These are phyloP conservation scores for Cataglyphis cursor DNA, from an alignment of 2,888 invertebrate species.

Conservation along the genomic window DNA sequence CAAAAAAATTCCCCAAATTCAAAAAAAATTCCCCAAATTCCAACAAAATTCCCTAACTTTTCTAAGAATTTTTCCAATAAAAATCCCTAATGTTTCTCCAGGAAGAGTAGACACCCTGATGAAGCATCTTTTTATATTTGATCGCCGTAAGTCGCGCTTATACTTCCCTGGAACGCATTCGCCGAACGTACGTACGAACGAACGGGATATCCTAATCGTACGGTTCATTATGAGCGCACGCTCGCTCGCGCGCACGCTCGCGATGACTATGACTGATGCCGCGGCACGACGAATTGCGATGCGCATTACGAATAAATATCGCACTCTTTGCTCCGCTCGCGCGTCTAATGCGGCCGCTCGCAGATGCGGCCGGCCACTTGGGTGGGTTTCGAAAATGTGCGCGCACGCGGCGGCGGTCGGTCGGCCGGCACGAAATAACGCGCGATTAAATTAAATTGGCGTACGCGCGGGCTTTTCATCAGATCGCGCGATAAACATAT, in stretches of 20 bases:
- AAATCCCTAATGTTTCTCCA: no score
- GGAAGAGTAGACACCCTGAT: not conserved
- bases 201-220: slow-evolving; percentile 77
- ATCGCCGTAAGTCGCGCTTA: slow-evolving; percentile 59
- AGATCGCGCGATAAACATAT: slow-evolving; percentile 55
- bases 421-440: slow-evolving; percentile 57
- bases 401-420: slow-evolving; percentile 46
- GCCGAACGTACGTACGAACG: slow-evolving; percentile 56
- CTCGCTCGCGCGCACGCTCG: slow-evolving; percentile 63
- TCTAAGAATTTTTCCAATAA: no score
- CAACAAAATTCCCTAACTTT: no score
- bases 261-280: slow-evolving; percentile 78
- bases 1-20: no score
- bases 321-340: slow-evolving; percentile 72
- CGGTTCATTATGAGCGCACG: slow-evolving; percentile 73
- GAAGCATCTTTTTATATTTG: slow-evolving; percentile 53
- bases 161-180: slow-evolving; percentile 62
- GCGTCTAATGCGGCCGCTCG: slow-evolving; percentile 72
- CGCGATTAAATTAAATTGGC: slow-evolving; percentile 71
- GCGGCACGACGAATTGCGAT: slow-evolving; percentile 76
- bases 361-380: slow-evolving; percentile 71
- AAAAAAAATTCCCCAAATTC: no score
- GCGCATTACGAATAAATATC: slow-evolving; percentile 79
- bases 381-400: slow-evolving; percentile 77
- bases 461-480: slow-evolving; percentile 50